A percentile compares a stretch with the other conserved stretches of the same genome.
phyloP scores from a whole-genome alignment of 1,140 invertebrate species.

The Pogonus chalceus region DNA sequence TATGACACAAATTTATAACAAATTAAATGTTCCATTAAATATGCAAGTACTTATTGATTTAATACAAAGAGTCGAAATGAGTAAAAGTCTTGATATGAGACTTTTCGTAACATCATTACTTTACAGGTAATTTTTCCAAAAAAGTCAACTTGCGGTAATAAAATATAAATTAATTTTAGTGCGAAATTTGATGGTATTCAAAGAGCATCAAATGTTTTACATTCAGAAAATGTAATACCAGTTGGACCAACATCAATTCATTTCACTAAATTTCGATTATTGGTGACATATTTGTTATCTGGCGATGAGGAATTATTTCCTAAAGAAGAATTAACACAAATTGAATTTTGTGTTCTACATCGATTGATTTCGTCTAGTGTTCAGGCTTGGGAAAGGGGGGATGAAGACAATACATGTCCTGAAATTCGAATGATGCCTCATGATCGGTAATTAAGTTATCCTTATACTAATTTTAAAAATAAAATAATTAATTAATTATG shows the following conservation, averaged over 20 bases:
- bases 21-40: constrained; percentile 36
- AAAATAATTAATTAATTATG: no score
- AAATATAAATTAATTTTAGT: neutral
- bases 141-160: constrained; percentile 4
- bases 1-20: constrained; percentile 23
- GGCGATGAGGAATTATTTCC: constrained; percentile 37
- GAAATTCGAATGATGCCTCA: neutral
- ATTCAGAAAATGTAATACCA: constrained; percentile 42
- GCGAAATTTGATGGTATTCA: constrained; percentile 53
- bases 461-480: no score
- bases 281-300: constrained; percentile 48
- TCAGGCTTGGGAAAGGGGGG: constrained; percentile 39
- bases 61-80: constrained; percentile 40
- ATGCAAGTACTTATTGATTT: constrained; percentile 42
- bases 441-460: neutral
- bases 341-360: constrained; percentile 49
- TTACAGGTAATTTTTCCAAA: neutral
- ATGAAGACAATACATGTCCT: constrained; percentile 40
- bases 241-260: constrained; percentile 47
- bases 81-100: constrained; percentile 20
- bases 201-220: constrained; percentile 33
- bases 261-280: constrained; percentile 45
- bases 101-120: constrained; percentile 8
- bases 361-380: constrained; percentile 47
- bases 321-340: constrained; percentile 33